Conservation (phyloP, 1,140 invertebrate species). For the Condylostylus longicornis region DNA sequence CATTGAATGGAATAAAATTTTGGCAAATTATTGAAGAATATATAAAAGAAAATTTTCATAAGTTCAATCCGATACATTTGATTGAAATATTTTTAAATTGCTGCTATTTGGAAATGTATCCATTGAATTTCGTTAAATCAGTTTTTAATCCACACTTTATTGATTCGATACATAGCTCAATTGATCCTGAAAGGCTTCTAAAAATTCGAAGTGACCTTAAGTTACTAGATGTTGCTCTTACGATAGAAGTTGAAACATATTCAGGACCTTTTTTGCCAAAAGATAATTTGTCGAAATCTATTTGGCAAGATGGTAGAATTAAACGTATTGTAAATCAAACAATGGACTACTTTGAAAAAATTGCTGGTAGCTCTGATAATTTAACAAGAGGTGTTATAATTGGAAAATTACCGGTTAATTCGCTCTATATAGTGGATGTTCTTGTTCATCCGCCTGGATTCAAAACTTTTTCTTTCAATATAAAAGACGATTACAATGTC, state of each 20-base stretch:
- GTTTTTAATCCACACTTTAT: slow-evolving; percentile 49
- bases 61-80: slow-evolving; percentile 42
- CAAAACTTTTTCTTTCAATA: slow-evolving; percentile 7
- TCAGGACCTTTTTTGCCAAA: slow-evolving; percentile 41
- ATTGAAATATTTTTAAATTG: slow-evolving; percentile 48
- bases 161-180: slow-evolving; percentile 37
- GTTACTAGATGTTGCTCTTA: slow-evolving; percentile 48
- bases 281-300: slow-evolving; percentile 34
- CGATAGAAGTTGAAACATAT: slow-evolving; percentile 44
- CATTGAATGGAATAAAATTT: slow-evolving; percentile 38
- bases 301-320: slow-evolving; percentile 39
- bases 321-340: slow-evolving; percentile 37
- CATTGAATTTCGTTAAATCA: slow-evolving; percentile 43
- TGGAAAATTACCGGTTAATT: slow-evolving; percentile 38
- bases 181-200: slow-evolving; percentile 16
- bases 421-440: slow-evolving; percentile 47
- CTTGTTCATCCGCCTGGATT: slow-evolving; percentile 38
- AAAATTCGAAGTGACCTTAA: slow-evolving; percentile 38
- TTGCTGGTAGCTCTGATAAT: slow-evolving; percentile 32
- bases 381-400: slow-evolving; percentile 37
- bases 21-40: slow-evolving; percentile 42
- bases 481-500: slow-evolving; percentile 28
- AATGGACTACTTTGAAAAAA: slow-evolving; percentile 28
- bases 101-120: slow-evolving; percentile 48
- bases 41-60: slow-evolving; percentile 42